Conservation (phyloP, 2,113 vertebrate species). For the Rhinoderma darwinii region DNA sequence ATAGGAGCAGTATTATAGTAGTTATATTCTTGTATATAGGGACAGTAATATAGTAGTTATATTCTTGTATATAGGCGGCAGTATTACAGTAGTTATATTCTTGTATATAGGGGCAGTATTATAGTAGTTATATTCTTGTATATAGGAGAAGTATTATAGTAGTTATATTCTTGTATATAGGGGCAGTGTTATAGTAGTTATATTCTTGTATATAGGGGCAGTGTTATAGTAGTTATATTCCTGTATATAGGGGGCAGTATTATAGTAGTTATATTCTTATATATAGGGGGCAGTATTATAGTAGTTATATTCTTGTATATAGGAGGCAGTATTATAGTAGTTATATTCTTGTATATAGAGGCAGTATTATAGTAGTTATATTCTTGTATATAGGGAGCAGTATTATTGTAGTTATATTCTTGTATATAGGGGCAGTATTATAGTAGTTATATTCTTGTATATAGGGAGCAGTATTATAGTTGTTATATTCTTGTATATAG, state of each 20-base stretch:
- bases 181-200: too few species aligned
- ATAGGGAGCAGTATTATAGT: background rate
- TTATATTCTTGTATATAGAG: too few species aligned
- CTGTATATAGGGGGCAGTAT: too few species aligned
- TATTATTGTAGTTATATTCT: constrained; percentile 5
- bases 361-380: too few species aligned
- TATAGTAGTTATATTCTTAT: background rate
- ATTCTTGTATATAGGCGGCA: too few species aligned
- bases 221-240: too few species aligned
- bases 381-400: background rate
- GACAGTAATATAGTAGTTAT: constrained; percentile 1
- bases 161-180: too few species aligned
- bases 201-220: too few species aligned
- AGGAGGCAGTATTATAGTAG: background rate
- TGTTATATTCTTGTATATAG: background rate
- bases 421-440: background rate
- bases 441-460: constrained; percentile 22
- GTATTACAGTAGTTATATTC: too few species aligned
- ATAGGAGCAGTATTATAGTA: constrained; percentile 14
- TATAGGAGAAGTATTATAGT: too few species aligned
- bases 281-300: background rate
- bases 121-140: too few species aligned
- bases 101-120: too few species aligned
- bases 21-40: constrained; percentile 5
- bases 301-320: background rate